phyloP scores from a whole-genome alignment of 2,113 vertebrate species.

The Microcebus ravelobensis region DNA sequence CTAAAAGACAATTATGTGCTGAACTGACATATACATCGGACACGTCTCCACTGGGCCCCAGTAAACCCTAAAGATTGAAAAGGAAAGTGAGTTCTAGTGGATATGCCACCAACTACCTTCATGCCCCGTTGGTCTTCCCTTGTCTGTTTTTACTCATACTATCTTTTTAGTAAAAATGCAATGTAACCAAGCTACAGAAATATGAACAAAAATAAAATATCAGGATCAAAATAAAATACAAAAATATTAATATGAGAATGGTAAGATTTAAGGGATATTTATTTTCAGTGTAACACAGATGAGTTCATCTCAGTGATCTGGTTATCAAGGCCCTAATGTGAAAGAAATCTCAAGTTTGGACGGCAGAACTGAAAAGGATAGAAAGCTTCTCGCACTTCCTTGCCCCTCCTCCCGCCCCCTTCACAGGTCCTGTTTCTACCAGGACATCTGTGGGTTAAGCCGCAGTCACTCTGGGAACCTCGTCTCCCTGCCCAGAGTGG shows the following conservation, averaged over 20 bases:
- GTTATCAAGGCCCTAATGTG: not conserved
- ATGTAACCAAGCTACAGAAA: too few relatives aligned
- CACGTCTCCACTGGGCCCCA: too few relatives aligned
- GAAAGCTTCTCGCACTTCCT: not conserved
- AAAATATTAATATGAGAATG: not conserved
- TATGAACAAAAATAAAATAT: too few relatives aligned
- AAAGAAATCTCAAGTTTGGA: not conserved
- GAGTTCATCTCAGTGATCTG: not conserved
- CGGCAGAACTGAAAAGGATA: not conserved
- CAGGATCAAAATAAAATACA: too few relatives aligned
- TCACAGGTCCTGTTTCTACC: not conserved
- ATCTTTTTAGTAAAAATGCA: too few relatives aligned
- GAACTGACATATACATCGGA: too few relatives aligned
- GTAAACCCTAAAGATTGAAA: too few relatives aligned
- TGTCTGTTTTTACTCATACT: too few relatives aligned
- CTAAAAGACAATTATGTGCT: too few relatives aligned
- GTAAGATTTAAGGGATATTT: not conserved
- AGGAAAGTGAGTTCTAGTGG: too few relatives aligned
- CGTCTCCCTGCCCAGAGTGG: not conserved
- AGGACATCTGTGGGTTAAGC: not conserved
- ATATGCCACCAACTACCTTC: too few relatives aligned
- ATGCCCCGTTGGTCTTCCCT: too few relatives aligned
- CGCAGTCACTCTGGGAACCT: not conserved
- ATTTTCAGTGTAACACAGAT: not conserved
- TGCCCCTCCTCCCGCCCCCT: not conserved